phyloP scores from a whole-genome alignment of 1,140 invertebrate genomes.

The Pogonognathellus flavescens region DNA sequence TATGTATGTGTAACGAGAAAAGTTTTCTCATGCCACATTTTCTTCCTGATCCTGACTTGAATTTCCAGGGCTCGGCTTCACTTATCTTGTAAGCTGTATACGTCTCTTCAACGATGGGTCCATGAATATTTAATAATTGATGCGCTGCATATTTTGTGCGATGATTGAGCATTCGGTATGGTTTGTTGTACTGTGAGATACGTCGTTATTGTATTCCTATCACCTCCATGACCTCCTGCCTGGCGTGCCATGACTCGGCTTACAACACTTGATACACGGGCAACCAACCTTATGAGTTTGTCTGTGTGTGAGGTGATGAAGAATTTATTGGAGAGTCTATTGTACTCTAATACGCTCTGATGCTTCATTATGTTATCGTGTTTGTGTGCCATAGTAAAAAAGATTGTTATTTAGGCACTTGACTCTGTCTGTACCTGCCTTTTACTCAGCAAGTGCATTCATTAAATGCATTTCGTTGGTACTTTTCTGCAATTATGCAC shows the following conservation, averaged over 20 bases:
- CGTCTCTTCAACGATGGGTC: not conserved
- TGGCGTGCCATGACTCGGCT: constrained; percentile 9
- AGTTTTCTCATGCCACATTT: constrained; percentile 7
- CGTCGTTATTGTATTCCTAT: constrained; percentile 39
- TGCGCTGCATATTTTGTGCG: constrained; percentile 33
- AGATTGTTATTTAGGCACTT: not conserved
- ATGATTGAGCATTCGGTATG: constrained; percentile 29
- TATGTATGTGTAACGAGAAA: not conserved
- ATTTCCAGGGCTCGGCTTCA: constrained; percentile 7
- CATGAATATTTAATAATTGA: constrained; percentile 44
- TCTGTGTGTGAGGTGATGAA: constrained; percentile 28
- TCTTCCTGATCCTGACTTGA: not conserved
- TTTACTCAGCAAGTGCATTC: not conserved
- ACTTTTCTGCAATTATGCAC: not conserved
- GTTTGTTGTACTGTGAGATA: not conserved
- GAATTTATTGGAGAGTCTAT: not conserved
- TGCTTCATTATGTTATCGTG: constrained; percentile 8
- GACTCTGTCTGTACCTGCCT: not conserved
- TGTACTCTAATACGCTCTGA: not conserved
- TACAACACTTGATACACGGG: not conserved
- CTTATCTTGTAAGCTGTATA: not conserved
- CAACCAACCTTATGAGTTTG: not conserved
- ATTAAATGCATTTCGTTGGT: not conserved
- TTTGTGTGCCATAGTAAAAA: not conserved
- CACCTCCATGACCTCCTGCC: constrained; percentile 38